phyloP scores from a whole-genome alignment of 2,888 invertebrate genomes.

The Cephus spinipes region DNA sequence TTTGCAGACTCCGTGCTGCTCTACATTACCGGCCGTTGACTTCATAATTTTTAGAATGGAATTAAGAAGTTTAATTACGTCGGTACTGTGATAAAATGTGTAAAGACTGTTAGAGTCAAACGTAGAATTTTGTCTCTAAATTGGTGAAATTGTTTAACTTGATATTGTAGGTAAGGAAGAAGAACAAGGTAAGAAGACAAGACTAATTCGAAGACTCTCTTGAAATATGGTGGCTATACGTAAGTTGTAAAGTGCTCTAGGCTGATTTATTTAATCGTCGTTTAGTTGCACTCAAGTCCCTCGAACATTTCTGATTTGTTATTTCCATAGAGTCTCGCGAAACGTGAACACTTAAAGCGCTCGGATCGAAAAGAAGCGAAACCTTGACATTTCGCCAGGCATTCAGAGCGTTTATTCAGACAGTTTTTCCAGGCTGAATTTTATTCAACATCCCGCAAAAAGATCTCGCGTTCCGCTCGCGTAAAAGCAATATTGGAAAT shows the following conservation, averaged over 20 bases:
- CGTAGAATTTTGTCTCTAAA: neutral
- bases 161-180: neutral
- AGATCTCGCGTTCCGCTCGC: neutral
- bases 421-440: neutral
- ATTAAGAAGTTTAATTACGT: neutral
- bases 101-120: neutral
- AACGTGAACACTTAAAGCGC: neutral
- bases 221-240: neutral
- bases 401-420: neutral
- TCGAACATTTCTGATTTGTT: neutral
- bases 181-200: neutral
- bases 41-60: neutral
- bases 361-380: neutral
- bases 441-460: neutral
- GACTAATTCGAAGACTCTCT: neutral
- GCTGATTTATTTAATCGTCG: neutral
- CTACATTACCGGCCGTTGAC: neutral
- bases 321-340: neutral
- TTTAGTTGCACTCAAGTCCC: neutral
- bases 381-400: constrained; percentile 1
- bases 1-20: neutral
- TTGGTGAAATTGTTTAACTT: neutral
- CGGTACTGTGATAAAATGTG: neutral
- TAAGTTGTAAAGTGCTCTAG: neutral
- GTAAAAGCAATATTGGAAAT: neutral